Conservation (phyloP, 2,888 invertebrate genomes). For the Synergus japonicus region DNA sequence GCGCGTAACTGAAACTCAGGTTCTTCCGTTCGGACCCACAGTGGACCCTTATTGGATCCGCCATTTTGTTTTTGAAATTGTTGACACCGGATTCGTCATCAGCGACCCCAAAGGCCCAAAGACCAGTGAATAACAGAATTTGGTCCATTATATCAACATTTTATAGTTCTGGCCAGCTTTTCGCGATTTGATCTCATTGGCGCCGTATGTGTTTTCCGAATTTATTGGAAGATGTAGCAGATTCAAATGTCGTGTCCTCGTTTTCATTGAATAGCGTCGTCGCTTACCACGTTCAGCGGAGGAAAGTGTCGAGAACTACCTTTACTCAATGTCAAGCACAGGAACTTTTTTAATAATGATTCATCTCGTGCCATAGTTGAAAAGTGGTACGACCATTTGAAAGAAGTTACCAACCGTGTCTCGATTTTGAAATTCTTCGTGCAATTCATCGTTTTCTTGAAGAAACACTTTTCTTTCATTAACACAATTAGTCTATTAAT, state of each 20-base stretch:
- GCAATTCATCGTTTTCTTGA: not conserved
- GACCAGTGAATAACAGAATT: too few relatives aligned
- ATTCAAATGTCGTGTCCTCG: conserved; percentile 15
- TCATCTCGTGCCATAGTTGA: conserved; percentile 49
- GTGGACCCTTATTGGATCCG: too few relatives aligned
- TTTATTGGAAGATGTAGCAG: not conserved
- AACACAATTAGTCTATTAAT: too few relatives aligned
- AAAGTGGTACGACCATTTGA: conserved; percentile 27
- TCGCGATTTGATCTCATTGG: too few relatives aligned
- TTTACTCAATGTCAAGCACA: conserved; percentile 45
- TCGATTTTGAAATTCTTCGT: not conserved
- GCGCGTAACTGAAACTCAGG: too few relatives aligned
- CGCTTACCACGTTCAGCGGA: not conserved
- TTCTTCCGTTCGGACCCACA: too few relatives aligned
- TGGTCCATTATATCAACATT: too few relatives aligned
- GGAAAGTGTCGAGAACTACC: conserved; percentile 42
- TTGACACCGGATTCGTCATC: too few relatives aligned
- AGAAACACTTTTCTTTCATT: not conserved
- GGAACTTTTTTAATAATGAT: conserved; percentile 54
- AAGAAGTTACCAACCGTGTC: conserved; percentile 46
- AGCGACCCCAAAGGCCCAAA: too few relatives aligned
- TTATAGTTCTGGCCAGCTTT: too few relatives aligned
- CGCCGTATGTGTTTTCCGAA: not conserved
- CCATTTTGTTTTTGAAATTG: too few relatives aligned
- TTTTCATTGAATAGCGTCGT: conserved; percentile 4